Base-by-base conservation (phyloP, 2,888 invertebrate genomes). In the Anthophora plumipes region DNA sequence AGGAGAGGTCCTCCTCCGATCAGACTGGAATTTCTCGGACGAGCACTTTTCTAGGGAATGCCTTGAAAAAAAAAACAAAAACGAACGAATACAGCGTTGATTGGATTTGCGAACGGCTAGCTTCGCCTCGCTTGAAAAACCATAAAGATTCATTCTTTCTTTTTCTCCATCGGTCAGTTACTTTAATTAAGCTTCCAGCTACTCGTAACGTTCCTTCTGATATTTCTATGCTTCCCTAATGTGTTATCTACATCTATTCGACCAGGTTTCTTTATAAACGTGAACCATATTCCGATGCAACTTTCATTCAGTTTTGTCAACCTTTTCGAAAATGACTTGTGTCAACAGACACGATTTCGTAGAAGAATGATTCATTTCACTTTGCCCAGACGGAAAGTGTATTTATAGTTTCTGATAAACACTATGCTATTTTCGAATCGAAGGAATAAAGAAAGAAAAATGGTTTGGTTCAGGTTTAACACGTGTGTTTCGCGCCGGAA, bases 1-100 rank as follows among this genome's bases (percentile, higher is more conserved):
- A n/a, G n/a, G 54, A 66, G 61, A 63, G 63, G 67, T 73, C 80
- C 68, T 73, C 80, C 68, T 84, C 78, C 71, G 83, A 80, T 80
- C 70, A 43, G 25, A 41, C 41, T 61, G 76, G 39, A 71, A 67
- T 83, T 80, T 48, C 70, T 70, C 64, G 39, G 61, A 14, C 57
- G 54, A 25, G 46, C 25, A 71, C 66, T 66, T 77, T 69, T 64
- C 55, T 54, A 66, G 25, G 64, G 20, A 46, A 22, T 60, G 37
- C 31, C 25, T 41, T 48, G 60, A 60, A 67, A 80, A 31, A 71
- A 71, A 52, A 12, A 67, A 69, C 52, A 59, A 54, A 64, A 71
- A 22, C 54, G 11, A 54, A 79, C 54, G 11, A 54, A 79, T 72
- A 52, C n/a, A 50, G 14, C 43, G 70, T 17, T 72, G 77, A 81